A percentile compares a stretch with the other conserved stretches of the same genome.
phyloP scores from a whole-genome alignment of 2,113 vertebrate genomes.

The Tylochromis polylepis region DNA sequence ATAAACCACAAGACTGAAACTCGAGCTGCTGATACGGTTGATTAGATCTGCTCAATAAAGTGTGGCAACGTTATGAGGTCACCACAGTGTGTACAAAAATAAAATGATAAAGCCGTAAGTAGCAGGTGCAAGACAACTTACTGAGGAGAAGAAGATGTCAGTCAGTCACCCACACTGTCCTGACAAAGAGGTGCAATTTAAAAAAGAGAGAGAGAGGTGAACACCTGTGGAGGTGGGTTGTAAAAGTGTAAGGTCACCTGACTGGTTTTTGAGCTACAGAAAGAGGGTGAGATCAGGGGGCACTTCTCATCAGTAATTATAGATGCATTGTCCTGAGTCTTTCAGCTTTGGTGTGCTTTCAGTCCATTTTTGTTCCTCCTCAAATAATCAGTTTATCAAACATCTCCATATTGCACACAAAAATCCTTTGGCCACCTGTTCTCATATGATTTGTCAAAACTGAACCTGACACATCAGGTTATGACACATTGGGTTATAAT shows the following conservation, averaged over 20 bases:
- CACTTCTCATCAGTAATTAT: background rate
- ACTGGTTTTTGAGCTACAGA: background rate
- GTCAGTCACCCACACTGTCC: accelerated
- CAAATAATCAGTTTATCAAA: background rate
- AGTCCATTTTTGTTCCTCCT: background rate
- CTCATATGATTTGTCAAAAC: background rate
- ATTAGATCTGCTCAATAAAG: background rate
- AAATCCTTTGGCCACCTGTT: background rate
- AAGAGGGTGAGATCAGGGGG: background rate
- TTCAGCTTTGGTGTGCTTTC: background rate
- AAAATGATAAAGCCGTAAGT: background rate
- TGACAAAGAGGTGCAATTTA: background rate
- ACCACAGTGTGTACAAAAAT: background rate
- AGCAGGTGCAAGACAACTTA: background rate
- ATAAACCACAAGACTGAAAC: background rate
- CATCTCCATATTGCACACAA: accelerated
- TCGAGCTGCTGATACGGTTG: background rate
- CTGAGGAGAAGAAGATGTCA: accelerated
- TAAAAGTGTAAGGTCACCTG: background rate
- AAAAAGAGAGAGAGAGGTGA: background rate
- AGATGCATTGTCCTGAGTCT: background rate
- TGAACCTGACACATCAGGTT: background rate
- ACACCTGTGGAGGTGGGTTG: background rate
- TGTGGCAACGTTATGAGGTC: background rate
- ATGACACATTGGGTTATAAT: background rate